Evolutionary conservation across 2,113 vertebrate genomes (phyloP), one percentile per base, ranked within the genome.

Genomic region (Phocoena phocoena): DNA sequence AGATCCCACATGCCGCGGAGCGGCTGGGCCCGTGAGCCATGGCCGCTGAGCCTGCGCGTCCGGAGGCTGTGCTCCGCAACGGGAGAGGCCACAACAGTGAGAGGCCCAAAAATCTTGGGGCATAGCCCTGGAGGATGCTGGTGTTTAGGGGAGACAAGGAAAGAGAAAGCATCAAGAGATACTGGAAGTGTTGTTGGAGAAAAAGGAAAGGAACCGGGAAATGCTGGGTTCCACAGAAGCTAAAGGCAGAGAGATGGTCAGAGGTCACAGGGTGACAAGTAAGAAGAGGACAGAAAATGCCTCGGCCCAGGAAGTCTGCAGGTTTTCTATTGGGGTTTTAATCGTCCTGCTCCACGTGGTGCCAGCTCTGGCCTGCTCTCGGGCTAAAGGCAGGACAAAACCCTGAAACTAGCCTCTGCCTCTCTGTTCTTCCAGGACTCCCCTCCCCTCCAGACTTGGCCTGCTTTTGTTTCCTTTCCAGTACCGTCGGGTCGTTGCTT

Each of bases 321-420:
- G 55, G 25, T 47, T 44, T 47, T 53, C 71, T 25, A 0, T 15
- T 3, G 12, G 8, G 3, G 21, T 23, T 80, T 65, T 20, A 12
- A 20, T 17, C 4, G 0, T 38, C 13, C 8, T 38, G 58, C 18
- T 7, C 26, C 25, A 33, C 0, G 20, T 62, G 41, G 21, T 7
- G 10, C 36, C 71, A 1, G 0, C 55, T 23, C 58, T 76, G 47
- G 88, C 31, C 63, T 23, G 55, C 81, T 41, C 25, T 47, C 68
- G 21, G 65, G 55, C 31, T 26, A 17, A 47, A 26, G 68, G 41
- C 23, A 6, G 60, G n/a, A 31, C n/a, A 33, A n/a, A n/a, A 3
- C 9, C n/a, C 58, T 62, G 58, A 50, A 60, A 31, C 58, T 44
- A 5, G 2, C 20, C 60, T 55, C 13, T 60, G 28, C 50, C 26